Conservation (phyloP, 1,140 invertebrate genomes). For the Drosophila quadrilineata region DNA sequence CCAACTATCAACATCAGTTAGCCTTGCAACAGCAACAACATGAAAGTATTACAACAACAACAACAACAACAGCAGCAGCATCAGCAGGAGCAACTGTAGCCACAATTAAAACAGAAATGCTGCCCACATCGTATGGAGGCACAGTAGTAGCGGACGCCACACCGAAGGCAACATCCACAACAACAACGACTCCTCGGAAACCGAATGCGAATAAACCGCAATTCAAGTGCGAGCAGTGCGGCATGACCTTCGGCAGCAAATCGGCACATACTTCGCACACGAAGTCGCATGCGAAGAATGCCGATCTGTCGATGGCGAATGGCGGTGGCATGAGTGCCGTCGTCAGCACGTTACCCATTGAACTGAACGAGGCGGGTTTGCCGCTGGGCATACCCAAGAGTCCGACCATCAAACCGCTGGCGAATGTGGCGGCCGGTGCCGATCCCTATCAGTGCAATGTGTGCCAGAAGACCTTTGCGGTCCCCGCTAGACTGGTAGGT, state of each 20-base stretch:
- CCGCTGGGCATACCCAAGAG: conserved; percentile 75
- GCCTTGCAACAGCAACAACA: conserved; percentile 55
- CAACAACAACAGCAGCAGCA: conserved; percentile 6
- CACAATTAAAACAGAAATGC: conserved; percentile 53
- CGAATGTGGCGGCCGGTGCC: conserved; percentile 80
- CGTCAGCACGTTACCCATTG: conserved; percentile 29
- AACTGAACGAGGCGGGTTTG: conserved; percentile 61
- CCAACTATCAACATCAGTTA: conserved; percentile 54
- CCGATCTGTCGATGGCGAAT: conserved; percentile 31
- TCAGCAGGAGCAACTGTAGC: conserved; percentile 5
- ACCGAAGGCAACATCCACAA: conserved; percentile 13
- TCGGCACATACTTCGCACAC: conserved; percentile 84
- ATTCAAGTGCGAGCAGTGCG: conserved; percentile 83
- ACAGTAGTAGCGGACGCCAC: background rate
- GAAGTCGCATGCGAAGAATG: conserved; percentile 82
- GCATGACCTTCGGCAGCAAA: conserved; percentile 84
- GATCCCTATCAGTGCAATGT: conserved; percentile 94
- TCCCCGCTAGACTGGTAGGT: conserved; percentile 91
- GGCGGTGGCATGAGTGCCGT: background rate
- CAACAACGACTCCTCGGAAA: conserved; percentile 38
- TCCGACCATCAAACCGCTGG: conserved; percentile 72
- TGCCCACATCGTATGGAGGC: conserved; percentile 5
- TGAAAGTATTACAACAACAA: conserved; percentile 58
- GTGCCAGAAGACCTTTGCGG: conserved; percentile 95
- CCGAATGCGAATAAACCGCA: conserved; percentile 63